Evolutionary conservation across 2,888 invertebrate genomes (phyloP).

Genomic region (Byasa hedistus): DNA sequence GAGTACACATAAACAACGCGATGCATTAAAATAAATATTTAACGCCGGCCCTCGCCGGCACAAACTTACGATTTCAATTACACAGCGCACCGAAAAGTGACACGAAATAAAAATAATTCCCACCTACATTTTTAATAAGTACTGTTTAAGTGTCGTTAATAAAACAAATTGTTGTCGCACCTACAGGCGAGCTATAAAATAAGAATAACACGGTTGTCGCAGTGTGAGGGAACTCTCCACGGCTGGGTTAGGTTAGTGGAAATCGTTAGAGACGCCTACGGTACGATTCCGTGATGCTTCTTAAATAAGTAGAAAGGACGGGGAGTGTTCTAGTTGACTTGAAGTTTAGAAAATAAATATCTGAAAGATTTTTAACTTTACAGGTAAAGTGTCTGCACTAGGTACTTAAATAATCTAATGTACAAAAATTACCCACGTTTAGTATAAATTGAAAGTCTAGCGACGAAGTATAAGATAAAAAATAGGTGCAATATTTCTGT

Average conservation of each 20-base stretch:
- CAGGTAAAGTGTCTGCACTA: background rate
- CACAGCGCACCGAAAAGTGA: slow-evolving; percentile 34
- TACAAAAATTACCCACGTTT: no score
- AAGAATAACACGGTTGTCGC: slow-evolving; percentile 54
- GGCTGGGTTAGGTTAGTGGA: slow-evolving; percentile 60
- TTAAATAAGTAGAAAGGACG: slow-evolving; percentile 20
- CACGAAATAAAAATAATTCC: slow-evolving; percentile 51
- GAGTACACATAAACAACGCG: slow-evolving; percentile 35
- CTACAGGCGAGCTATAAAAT: slow-evolving; percentile 48
- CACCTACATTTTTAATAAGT: slow-evolving; percentile 74
- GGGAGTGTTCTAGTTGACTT: background rate
- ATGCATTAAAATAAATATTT: slow-evolving; percentile 39
- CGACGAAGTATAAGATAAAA: no score
- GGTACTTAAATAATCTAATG: no score
- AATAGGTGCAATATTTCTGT: no score
- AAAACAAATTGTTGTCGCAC: slow-evolving; percentile 67
- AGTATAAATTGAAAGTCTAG: no score
- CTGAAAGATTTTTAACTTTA: slow-evolving; percentile 31
- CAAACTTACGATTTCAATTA: slow-evolving; percentile 35
- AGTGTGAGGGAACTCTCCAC: slow-evolving; percentile 41
- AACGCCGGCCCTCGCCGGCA: slow-evolving; percentile 32
- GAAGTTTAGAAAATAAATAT: background rate
- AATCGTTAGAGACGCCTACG: slow-evolving; percentile 74
- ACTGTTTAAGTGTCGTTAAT: slow-evolving; percentile 71
- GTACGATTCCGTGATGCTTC: slow-evolving; percentile 37